These are phyloP conservation scores for Zaprionus lineosus DNA, from an alignment of 2,888 invertebrate genomes.

Conservation along the genomic window DNA sequence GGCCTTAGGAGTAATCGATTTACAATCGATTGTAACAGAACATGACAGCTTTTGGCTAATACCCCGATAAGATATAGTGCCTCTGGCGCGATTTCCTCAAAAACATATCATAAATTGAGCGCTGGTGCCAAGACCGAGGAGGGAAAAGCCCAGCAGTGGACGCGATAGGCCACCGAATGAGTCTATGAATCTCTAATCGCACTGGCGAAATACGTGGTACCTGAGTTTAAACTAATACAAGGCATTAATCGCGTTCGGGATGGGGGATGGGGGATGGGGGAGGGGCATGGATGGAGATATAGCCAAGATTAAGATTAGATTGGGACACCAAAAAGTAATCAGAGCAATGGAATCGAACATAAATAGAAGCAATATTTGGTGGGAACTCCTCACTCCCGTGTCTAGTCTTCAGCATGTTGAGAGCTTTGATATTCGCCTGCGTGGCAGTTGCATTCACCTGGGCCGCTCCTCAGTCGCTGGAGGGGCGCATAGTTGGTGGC, in stretches of 20 bases:
- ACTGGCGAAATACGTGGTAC: not conserved
- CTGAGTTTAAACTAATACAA: too few species aligned
- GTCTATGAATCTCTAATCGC: not conserved
- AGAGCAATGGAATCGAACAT: slow-evolving; percentile 9
- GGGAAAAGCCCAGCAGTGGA: slow-evolving; percentile 9
- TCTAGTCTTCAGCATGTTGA: slow-evolving; percentile 13
- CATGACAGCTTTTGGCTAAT: too few species aligned
- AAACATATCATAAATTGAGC: slow-evolving; percentile 16
- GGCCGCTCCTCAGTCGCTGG: slow-evolving; percentile 40
- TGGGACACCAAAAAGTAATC: not conserved
- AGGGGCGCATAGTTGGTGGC: slow-evolving; percentile 77
- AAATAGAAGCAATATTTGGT: slow-evolving; percentile 11
- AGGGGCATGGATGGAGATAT: not conserved
- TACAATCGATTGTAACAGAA: not conserved
- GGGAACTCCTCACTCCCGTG: not conserved
- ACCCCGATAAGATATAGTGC: too few species aligned
- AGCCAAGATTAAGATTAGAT: slow-evolving; percentile 27
- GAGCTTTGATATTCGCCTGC: slow-evolving; percentile 16
- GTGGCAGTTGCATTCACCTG: slow-evolving; percentile 7
- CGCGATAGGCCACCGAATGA: too few species aligned
- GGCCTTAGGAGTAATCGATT: too few species aligned
- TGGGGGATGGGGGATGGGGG: too few species aligned
- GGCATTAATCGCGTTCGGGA: too few species aligned
- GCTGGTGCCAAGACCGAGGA: slow-evolving; percentile 14
- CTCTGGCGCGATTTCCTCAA: too few species aligned